Percentiles rank a stretch among this genome's conserved stretches.
Evolutionary conservation across 2,888 invertebrate species (phyloP).

Genomic region (Deilephila elpenor): DNA sequence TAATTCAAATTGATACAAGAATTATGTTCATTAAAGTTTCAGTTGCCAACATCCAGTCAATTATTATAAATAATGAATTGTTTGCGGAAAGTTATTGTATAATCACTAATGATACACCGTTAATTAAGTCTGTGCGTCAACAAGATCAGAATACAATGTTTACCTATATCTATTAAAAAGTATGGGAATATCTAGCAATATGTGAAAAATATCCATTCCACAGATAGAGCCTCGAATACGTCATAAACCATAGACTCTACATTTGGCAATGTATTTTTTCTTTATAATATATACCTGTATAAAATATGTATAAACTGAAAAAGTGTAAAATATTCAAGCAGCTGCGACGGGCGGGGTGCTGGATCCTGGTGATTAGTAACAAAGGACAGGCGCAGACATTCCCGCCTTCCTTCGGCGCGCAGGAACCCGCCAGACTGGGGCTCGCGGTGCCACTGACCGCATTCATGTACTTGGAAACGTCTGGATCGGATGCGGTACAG

Average conservation of each 20-base stretch:
- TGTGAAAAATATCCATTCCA: too few relatives aligned
- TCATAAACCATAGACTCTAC: too few relatives aligned
- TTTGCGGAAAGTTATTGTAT: too few relatives aligned
- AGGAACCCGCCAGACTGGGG: constrained; percentile 11
- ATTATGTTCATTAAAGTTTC: too few relatives aligned
- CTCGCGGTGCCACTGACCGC: constrained; percentile 34
- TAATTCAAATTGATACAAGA: not conserved
- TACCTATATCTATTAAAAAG: too few relatives aligned
- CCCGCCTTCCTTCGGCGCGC: not conserved
- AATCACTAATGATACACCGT: too few relatives aligned
- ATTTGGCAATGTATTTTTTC: not conserved
- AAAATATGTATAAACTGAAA: not conserved
- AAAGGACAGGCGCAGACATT: constrained; percentile 16
- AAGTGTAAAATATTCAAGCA: constrained; percentile 12
- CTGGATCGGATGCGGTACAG: constrained; percentile 12
- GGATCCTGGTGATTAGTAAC: constrained; percentile 19
- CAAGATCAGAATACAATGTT: too few relatives aligned
- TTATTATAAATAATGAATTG: too few relatives aligned
- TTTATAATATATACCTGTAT: not conserved
- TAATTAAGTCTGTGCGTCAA: too few relatives aligned
- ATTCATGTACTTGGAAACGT: constrained; percentile 11
- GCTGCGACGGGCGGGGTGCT: constrained; percentile 7
- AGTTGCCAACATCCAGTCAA: too few relatives aligned
- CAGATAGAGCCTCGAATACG: too few relatives aligned
- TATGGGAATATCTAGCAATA: too few relatives aligned